Evolutionary conservation across 2,113 vertebrate species (phyloP).

Genomic region (Colistium nudipinnis): DNA sequence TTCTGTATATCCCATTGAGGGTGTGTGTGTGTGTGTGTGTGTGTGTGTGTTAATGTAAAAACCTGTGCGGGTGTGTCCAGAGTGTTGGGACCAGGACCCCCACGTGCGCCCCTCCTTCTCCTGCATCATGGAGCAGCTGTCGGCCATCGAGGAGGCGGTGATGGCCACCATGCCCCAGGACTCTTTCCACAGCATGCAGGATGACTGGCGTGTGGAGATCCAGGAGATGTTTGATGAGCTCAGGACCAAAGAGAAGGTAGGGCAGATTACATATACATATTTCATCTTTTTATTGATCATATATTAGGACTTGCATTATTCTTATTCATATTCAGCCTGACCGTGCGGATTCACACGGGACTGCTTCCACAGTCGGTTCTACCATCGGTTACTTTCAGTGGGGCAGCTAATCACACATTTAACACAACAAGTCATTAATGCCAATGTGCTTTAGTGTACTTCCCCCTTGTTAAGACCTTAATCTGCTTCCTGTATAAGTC

Average conservation of each 20-base stretch:
- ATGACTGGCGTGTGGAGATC: slow-evolving; percentile 98
- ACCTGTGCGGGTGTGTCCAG: slow-evolving; percentile 68
- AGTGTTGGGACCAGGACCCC: slow-evolving; percentile 97
- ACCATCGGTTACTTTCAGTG: slow-evolving; percentile 62
- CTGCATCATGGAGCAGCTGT: slow-evolving; percentile 94
- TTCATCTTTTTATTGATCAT: too few relatives aligned
- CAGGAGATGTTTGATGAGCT: slow-evolving; percentile 97
- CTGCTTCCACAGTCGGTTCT: slow-evolving; percentile 30
- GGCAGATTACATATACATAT: background rate
- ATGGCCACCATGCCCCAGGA: slow-evolving; percentile 96
- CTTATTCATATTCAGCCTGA: background rate
- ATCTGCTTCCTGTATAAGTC: slow-evolving; percentile 72
- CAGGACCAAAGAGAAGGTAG: slow-evolving; percentile 95
- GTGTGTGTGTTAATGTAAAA: background rate
- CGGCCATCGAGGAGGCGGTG: slow-evolving; percentile 91
- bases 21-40: too few relatives aligned
- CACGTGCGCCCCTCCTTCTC: slow-evolving; percentile 94
- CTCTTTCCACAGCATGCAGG: slow-evolving; percentile 98
- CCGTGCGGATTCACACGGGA: background rate
- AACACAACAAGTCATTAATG: slow-evolving; percentile 66
- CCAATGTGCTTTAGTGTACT: slow-evolving; percentile 50
- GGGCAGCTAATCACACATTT: slow-evolving; percentile 58
- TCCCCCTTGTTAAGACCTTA: slow-evolving; percentile 75
- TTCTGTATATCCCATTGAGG: too few relatives aligned
- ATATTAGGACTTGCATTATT: background rate